A percentile compares a stretch with the other conserved stretches of the same genome.
Evolutionary conservation across 2,797 vertebrate genomes (phyloP).

Genomic region (Margarornis squamiger): DNA sequence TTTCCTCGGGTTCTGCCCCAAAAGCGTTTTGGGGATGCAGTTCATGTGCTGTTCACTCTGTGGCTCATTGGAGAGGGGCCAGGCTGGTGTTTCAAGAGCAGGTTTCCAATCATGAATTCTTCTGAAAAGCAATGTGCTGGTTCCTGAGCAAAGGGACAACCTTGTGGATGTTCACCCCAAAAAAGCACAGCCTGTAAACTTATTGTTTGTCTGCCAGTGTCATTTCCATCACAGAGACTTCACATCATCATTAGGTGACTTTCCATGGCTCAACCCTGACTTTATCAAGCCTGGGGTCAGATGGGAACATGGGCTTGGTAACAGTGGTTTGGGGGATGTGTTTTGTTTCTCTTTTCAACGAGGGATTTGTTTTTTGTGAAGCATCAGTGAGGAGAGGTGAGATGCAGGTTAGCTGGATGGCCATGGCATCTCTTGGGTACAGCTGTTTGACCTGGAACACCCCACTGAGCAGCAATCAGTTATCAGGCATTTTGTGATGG

Average conservation of each 20-base stretch:
- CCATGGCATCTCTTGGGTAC: not conserved
- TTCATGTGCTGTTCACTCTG: not conserved
- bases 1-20: not conserved
- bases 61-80: not conserved
- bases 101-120: not conserved
- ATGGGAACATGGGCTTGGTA: not conserved
- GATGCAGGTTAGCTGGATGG: not conserved
- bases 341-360: not conserved
- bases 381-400: not conserved
- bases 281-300: not conserved
- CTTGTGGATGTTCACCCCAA: not conserved
- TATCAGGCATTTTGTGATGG: not conserved
- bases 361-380: not conserved
- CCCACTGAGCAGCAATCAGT: not conserved
- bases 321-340: rapidly evolving
- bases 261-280: not conserved
- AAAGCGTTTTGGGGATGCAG: not conserved
- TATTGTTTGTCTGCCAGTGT: rapidly evolving
- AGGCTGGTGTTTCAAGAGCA: not conserved
- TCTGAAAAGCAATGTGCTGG: not conserved
- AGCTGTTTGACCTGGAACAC: not conserved
- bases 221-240: not conserved
- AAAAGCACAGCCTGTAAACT: not conserved
- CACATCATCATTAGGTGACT: not conserved
- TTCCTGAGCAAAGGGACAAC: not conserved